Evolutionary conservation across 2,888 invertebrate species (phyloP).

Genomic region (Drosophila pseudotalamancana): DNA sequence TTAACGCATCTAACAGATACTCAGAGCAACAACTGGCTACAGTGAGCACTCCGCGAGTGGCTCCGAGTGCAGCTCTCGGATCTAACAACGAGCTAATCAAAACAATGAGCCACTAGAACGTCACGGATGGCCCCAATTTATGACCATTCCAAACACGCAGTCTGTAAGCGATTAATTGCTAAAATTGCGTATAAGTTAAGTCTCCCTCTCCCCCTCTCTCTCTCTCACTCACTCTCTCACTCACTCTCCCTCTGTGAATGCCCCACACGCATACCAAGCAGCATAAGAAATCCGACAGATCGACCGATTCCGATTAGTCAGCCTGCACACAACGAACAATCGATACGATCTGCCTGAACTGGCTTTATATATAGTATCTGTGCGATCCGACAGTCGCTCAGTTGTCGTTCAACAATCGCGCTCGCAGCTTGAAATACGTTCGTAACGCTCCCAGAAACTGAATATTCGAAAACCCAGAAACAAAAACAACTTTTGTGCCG

Average conservation of each 20-base stretch:
- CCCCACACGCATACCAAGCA: conserved; percentile 42
- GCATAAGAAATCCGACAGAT: conserved; percentile 39
- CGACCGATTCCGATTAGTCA: conserved; percentile 50
- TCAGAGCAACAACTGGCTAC: conserved; percentile 8
- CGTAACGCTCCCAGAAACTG: neutral
- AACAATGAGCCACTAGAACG: conserved; percentile 26
- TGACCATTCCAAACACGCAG: conserved; percentile 21
- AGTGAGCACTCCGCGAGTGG: conserved; percentile 9
- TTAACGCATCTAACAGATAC: conserved; percentile 34
- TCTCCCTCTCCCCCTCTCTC: too few relatives aligned
- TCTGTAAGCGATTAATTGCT: conserved; percentile 27
- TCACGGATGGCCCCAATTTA: conserved; percentile 49
- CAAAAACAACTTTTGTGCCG: neutral
- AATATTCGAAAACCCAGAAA: neutral
- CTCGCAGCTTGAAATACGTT: conserved; percentile 20
- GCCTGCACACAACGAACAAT: conserved; percentile 17
- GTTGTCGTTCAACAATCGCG: conserved; percentile 40
- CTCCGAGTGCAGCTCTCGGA: neutral
- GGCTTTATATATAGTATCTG: conserved; percentile 29
- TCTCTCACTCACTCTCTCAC: too few relatives aligned
- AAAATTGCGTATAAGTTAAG: conserved; percentile 32
- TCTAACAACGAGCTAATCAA: conserved; percentile 25
- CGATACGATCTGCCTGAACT: conserved; percentile 10
- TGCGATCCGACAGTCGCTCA: conserved; percentile 33
- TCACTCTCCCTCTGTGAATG: neutral